These are phyloP conservation scores for Lamprologus lemairii DNA, from an alignment of 2,113 vertebrate genomes.

Conservation along the genomic window DNA sequence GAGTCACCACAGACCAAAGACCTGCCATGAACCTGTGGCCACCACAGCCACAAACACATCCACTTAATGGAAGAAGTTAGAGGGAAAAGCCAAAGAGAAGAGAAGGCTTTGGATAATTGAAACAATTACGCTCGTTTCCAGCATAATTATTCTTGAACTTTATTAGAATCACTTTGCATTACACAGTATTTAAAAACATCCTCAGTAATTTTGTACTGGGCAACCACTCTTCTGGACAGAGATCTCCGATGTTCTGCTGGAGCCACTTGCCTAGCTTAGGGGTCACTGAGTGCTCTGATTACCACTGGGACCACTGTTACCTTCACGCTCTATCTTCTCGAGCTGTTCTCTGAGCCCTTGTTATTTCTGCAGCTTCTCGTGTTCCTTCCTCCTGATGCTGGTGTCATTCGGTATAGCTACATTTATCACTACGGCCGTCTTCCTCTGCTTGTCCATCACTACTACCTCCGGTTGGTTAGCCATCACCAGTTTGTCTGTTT, in stretches of 20 bases:
- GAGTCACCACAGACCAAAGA: not conserved
- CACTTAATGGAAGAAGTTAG: not conserved
- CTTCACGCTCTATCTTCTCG: not conserved
- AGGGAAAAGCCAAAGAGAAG: not conserved
- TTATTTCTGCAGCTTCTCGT: not conserved
- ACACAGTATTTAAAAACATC: not conserved
- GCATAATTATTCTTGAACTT: not conserved
- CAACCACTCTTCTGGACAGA: not conserved
- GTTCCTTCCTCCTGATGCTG: not conserved
- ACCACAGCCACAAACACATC: not conserved
- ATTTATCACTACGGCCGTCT: not conserved
- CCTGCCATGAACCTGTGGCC: not conserved
- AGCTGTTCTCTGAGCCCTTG: not conserved
- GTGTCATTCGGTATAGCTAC: not conserved
- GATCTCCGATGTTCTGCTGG: not conserved
- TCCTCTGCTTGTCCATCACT: not conserved
- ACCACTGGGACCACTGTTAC: not conserved
- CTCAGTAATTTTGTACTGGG: not conserved
- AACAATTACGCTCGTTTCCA: not conserved
- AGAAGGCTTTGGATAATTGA: not conserved
- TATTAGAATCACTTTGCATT: not conserved
- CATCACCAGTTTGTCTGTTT: not conserved
- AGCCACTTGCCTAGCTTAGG: not conserved
- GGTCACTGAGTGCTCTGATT: not conserved
- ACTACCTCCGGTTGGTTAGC: not conserved